phyloP scores from a whole-genome alignment of 2,888 invertebrate species.

The Archips crataeganus region DNA sequence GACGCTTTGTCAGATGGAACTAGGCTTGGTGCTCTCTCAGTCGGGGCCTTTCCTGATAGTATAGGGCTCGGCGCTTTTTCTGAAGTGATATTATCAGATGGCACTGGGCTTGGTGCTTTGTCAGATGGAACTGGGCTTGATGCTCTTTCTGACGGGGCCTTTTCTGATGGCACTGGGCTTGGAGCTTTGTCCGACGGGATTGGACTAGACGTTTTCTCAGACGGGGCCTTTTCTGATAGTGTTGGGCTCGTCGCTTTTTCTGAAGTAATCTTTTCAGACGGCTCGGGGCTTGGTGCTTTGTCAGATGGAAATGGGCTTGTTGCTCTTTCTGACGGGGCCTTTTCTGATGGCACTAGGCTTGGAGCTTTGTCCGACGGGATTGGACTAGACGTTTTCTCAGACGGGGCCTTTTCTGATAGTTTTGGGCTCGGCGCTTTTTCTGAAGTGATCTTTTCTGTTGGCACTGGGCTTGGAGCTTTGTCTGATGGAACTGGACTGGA shows the following conservation, averaged over 20 bases:
- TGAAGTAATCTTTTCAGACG: neutral
- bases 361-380: neutral
- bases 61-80: no score
- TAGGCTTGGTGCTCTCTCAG: no score
- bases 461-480: neutral
- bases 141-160: no score
- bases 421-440: no score
- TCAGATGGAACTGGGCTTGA: conserved; percentile 12
- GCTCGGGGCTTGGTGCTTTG: conserved; percentile 8
- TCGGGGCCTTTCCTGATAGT: no score
- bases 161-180: no score
- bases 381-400: neutral
- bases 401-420: neutral
- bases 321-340: neutral
- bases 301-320: conserved; percentile 6
- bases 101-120: no score
- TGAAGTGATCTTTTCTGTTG: conserved; percentile 17
- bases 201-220: neutral
- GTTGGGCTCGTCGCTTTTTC: neutral
- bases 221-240: neutral
- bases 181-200: no score
- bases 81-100: no score
- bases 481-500: no score
- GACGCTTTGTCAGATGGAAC: no score
- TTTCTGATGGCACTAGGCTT: neutral